Base-by-base conservation (phyloP, 2,888 invertebrate genomes). In the Julus scandinavius region DNA sequence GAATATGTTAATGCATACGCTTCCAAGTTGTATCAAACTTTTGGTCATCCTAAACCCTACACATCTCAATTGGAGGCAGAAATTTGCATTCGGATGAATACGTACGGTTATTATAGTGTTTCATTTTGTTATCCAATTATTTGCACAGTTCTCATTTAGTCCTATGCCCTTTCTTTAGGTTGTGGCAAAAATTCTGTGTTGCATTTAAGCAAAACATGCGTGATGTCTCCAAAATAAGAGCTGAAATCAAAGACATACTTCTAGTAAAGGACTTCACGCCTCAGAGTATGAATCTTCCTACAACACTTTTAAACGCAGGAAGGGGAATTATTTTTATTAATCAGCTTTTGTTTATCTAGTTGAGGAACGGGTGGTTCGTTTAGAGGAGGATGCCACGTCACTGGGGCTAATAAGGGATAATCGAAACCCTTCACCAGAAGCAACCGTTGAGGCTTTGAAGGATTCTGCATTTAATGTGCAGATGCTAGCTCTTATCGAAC, bases 21-120 rank as follows among this genome's bases (percentile, higher is more conserved):
- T n/a, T 41, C 41, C 38, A 87, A 87, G 29, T n/a, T 87, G 41
- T 41, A 49, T n/a, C 72, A 50, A 83, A 45, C 2, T 41, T 63
- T 87, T 45, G 80, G 80, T 5, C 87, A 87, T 41, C 87, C 87
- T 15, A 63, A 63, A n/a, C 45, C 87, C 2, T 87, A 41, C 50
- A 41, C 41, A 20, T 80, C 87, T 9, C 29, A 49, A n/a, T 17
- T 11, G 3, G 80, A 87, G 20, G 87, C 87, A 63, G 45, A 83
- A 13, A 20, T 41, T n/a, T 17, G 40, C 15, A 20, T 41, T 45
- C 83, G 83, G 38, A 7, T 87, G 45, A 72, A 87, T 29, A 20
- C 2, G 87, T 87, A 87, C 5, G 87, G 7, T 6, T 17, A 29
- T 87, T 54, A 58, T 45, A 13, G n/a, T 45, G 45, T 85, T 17